phyloP scores from a whole-genome alignment of 30 jellyfish, hydroid and myxozoan genomes.

The Turritopsis rubra region DNA sequence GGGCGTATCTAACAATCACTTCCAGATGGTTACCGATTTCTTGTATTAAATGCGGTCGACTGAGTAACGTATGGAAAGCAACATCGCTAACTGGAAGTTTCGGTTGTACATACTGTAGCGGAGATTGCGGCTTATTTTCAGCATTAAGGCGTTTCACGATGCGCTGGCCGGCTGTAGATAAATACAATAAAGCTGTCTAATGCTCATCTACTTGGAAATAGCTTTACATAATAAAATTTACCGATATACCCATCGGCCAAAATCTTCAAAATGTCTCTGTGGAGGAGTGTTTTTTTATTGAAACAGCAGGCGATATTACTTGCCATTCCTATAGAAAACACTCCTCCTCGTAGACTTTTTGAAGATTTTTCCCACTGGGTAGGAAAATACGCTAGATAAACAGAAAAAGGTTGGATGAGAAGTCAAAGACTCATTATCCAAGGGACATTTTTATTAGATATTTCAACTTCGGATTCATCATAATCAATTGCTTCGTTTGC shows the following conservation, averaged over 20 bases:
- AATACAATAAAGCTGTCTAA: background rate
- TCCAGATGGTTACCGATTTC: constrained; percentile 53
- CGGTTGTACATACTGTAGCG: constrained; percentile 26
- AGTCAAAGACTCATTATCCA: too few relatives aligned
- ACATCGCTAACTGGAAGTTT: constrained; percentile 66
- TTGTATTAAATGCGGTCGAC: constrained; percentile 66
- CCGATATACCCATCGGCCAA: background rate
- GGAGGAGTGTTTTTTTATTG: too few relatives aligned
- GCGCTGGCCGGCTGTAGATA: constrained; percentile 51
- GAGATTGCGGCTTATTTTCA: constrained; percentile 47
- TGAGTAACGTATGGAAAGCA: constrained; percentile 44
- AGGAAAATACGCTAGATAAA: background rate
- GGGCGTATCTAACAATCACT: constrained; percentile 48
- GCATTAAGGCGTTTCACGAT: constrained; percentile 41
- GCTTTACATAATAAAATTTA: background rate
- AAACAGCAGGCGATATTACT: too few relatives aligned
- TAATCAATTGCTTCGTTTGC: too few relatives aligned
- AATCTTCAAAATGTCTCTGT: too few relatives aligned
- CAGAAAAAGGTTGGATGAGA: too few relatives aligned
- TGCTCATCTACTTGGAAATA: too few relatives aligned
- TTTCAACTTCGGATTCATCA: too few relatives aligned
- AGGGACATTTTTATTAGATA: too few relatives aligned
- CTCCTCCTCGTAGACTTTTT: too few relatives aligned
- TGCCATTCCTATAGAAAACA: too few relatives aligned
- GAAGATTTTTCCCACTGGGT: too few relatives aligned